Evolutionary conservation across 2,888 invertebrate species (phyloP), one percentile per base, ranked within the genome.

Genomic region (Boloria selene): DNA sequence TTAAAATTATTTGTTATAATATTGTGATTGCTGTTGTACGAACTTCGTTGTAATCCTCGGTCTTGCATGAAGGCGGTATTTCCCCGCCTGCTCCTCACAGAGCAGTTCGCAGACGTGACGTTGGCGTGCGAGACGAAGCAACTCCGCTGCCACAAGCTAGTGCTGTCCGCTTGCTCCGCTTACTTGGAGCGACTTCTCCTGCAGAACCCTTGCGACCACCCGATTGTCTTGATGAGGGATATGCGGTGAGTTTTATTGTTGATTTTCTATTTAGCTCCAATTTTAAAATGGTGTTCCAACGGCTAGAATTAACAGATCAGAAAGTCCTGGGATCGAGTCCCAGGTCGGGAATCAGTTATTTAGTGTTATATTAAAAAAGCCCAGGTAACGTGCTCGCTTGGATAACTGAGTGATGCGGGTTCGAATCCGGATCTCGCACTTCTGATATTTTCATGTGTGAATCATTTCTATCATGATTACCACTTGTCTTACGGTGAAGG

Each of bases 71-170:
- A 91, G 92, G 94, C 94, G 74, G 95, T 96, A 70, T 96, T 96
- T 79, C 96, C 96, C 0, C 95, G 95, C 13, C 91, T 96, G 16
- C 92, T 96, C 10, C 94, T 95, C 22, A 94, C 95, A n/a, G 96
- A 96, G 81, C 95, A 96, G 82, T 97, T 97, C 81, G 97, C 97
- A 0, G 97, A 97, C 86, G 97, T 97, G 58, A 97, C 97, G 0
- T 85, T 97, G 61, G 97, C 97, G 3, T 97, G 97, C 81, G 97
- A 97, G 84, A 97, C 96, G 0, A 94, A 96, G 47, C 96, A 96
- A 84, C 90, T 96, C 73, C 95, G 97, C 74, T 97, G 97, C 82
- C 97, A 97, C 93, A 97, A 97, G 78, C 94, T 97, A 71, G 96
- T 97, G 42, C 85, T 97, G 68, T 96, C 97, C 0, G 96, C 97